A percentile compares a stretch with the other conserved stretches of the same genome.
Conservation (phyloP, 2,113 vertebrate species). For the Onychostruthus taczanowskii region DNA sequence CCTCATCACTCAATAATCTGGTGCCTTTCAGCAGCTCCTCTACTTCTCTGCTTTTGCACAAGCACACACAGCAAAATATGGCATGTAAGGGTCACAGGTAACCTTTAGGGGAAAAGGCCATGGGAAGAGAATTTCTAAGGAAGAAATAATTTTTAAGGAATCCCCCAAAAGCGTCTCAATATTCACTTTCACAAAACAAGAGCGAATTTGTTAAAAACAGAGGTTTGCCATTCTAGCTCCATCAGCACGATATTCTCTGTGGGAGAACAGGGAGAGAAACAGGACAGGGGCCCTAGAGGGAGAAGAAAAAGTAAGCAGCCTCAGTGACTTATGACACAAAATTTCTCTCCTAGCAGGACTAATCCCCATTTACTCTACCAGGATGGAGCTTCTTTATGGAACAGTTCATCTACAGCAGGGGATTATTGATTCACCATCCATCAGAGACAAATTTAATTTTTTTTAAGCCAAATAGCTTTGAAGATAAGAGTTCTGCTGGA, state of each 20-base stretch:
- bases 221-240: not conserved
- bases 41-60: not conserved
- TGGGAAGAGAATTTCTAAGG: not conserved
- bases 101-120: not conserved
- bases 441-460: not conserved
- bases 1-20: not conserved
- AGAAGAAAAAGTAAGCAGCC: not conserved
- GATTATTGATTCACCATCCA: constrained; percentile 35
- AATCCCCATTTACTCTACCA: not conserved
- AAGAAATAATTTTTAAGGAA: not conserved
- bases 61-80: fast-evolving
- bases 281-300: not conserved
- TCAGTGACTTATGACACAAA: not conserved
- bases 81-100: not conserved
- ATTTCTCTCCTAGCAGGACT: constrained; percentile 17
- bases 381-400: constrained; percentile 18
- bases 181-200: not conserved
- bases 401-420: not conserved
- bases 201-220: not conserved
- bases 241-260: not conserved
- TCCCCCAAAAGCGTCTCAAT: not conserved
- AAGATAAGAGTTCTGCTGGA: constrained; percentile 2
- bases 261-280: not conserved
- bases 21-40: not conserved
- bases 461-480: not conserved